Conservation (phyloP, 1,140 invertebrate genomes). For the Trichomalopsis sarcophagae region DNA sequence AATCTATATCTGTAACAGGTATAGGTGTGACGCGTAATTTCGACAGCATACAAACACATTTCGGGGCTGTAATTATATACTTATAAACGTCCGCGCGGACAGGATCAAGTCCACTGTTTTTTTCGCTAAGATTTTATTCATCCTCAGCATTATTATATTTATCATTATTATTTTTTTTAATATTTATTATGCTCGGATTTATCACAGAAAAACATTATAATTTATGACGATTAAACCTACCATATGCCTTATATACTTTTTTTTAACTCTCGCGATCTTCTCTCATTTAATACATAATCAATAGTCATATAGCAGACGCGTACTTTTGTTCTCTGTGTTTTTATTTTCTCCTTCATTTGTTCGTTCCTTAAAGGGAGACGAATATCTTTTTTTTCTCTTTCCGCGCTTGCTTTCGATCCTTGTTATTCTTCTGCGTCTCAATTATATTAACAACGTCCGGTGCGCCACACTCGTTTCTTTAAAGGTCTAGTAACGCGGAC, state of each 20-base stretch:
- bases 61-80: conserved; percentile 44
- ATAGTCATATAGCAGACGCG: conserved; percentile 56
- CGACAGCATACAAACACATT: conserved; percentile 32
- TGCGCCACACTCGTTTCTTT: conserved; percentile 13
- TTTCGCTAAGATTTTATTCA: conserved; percentile 53
- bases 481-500: conserved; percentile 50
- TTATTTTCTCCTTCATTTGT: conserved; percentile 14
- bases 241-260: conserved; percentile 37
- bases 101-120: conserved; percentile 49
- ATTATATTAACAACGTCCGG: neutral
- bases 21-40: conserved; percentile 29
- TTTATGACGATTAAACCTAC: conserved; percentile 64
- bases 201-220: conserved; percentile 74
- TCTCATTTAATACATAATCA: conserved; percentile 47
- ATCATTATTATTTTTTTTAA: conserved; percentile 43
- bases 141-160: conserved; percentile 27
- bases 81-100: conserved; percentile 46
- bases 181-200: conserved; percentile 62
- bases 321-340: conserved; percentile 48
- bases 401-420: neutral
- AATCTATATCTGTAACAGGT: conserved; percentile 22
- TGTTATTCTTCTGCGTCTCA: too few species aligned
- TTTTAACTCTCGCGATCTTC: conserved; percentile 41
- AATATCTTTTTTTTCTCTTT: conserved; percentile 44
- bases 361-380: conserved; percentile 19